Conservation (phyloP, 2,113 vertebrate species). For the Oreotrochilus melanogaster region DNA sequence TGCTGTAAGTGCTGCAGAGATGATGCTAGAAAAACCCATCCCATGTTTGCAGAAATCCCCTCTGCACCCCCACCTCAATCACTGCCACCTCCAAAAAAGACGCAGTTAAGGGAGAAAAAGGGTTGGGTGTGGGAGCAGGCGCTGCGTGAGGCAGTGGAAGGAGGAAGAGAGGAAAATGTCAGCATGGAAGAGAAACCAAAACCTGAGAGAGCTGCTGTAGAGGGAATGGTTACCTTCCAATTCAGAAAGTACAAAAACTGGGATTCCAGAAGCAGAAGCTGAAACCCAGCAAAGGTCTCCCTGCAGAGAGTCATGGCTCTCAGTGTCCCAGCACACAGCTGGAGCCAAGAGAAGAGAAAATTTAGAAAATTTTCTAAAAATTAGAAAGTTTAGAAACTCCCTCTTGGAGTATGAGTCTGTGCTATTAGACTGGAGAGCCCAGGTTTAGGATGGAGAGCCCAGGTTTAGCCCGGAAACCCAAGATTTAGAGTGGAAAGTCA, state of each 20-base stretch:
- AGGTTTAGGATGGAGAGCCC: neutral
- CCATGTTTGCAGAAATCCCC: neutral
- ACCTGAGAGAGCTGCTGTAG: neutral
- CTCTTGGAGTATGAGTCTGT: neutral
- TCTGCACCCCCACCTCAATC: rapidly evolving
- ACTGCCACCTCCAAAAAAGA: neutral
- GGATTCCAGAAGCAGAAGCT: neutral
- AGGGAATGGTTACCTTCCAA: neutral
- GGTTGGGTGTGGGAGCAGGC: neutral
- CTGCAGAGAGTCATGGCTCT: rapidly evolving
- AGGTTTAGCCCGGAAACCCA: neutral
- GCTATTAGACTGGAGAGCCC: neutral
- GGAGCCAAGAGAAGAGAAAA: neutral
- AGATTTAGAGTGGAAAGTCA: neutral
- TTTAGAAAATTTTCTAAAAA: too few species aligned
- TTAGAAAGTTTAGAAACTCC: neutral
- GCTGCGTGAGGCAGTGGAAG: neutral
- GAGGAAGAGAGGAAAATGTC: neutral
- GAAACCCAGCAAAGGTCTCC: neutral
- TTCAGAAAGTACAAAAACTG: neutral
- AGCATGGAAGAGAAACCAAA: neutral
- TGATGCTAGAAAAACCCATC: neutral
- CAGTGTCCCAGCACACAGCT: neutral
- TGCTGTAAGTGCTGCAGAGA: neutral
- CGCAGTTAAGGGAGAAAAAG: neutral